These are phyloP conservation scores for Uria lomvia DNA, from an alignment of 2,113 vertebrate genomes.

Conservation along the genomic window DNA sequence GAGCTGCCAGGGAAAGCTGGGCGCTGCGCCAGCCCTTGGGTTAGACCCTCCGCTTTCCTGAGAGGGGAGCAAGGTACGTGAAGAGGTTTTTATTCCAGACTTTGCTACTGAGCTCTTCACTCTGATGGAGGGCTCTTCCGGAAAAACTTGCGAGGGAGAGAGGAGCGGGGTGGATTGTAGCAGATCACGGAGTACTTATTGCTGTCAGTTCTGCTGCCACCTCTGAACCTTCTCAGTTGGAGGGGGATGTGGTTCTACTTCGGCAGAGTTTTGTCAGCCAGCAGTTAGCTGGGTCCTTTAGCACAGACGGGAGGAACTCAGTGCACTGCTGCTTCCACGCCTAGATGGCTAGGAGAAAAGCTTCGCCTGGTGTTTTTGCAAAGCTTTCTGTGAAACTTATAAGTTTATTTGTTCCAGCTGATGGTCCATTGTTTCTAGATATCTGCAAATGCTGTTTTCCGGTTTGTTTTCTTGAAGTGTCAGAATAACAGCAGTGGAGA, in stretches of 20 bases:
- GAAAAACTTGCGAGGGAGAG: background rate
- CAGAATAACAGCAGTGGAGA: background rate
- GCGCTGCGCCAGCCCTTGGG: background rate
- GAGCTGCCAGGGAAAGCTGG: constrained; percentile 22
- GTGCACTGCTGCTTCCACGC: background rate
- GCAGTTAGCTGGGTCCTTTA: background rate
- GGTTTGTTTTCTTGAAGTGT: background rate
- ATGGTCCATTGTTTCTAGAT: background rate
- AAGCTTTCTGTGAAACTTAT: background rate
- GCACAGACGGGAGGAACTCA: background rate
- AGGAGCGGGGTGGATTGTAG: background rate
- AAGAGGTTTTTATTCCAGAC: background rate
- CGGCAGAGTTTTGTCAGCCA: background rate
- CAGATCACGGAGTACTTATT: accelerated
- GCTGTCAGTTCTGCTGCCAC: background rate
- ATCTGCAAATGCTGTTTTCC: background rate
- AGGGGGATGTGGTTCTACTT: background rate
- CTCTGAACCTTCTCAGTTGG: background rate
- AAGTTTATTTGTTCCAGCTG: background rate
- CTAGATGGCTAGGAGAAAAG: background rate
- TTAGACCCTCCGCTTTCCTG: background rate
- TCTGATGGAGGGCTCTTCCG: background rate
- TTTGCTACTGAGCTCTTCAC: background rate
- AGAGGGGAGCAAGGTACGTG: background rate
- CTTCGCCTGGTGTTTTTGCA: background rate